These are phyloP conservation scores for Dromaius novaehollandiae DNA, from an alignment of 2,113 vertebrate genomes.

Conservation along the genomic window DNA sequence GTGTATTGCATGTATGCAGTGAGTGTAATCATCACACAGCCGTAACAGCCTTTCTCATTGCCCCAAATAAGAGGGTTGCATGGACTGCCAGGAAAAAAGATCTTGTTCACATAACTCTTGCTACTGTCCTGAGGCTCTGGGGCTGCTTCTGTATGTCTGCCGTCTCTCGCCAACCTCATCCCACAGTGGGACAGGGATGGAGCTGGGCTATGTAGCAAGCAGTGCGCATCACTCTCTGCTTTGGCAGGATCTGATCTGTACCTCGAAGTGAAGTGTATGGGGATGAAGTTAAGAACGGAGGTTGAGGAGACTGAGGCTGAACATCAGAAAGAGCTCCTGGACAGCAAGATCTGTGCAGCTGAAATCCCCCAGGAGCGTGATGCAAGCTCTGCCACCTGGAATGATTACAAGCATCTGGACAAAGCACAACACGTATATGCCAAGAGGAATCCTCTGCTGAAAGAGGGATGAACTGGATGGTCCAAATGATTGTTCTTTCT, in stretches of 20 bases:
- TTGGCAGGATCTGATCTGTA: not conserved
- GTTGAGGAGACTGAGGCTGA: no score
- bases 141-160: not conserved
- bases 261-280: not conserved
- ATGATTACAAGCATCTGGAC: not conserved
- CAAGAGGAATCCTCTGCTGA: not conserved
- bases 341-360: not conserved
- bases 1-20: not conserved
- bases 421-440: not conserved
- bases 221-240: not conserved
- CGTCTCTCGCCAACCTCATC: not conserved
- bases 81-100: not conserved
- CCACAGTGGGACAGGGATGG: not conserved
- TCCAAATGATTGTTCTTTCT: not conserved
- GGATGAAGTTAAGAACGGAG: not conserved
- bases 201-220: not conserved
- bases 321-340: not conserved
- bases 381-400: no score
- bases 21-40: not conserved
- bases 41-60: not conserved
- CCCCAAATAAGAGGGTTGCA: not conserved
- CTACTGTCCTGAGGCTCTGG: not conserved
- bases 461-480: not conserved
- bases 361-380: not conserved
- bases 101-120: not conserved